phyloP scores from a whole-genome alignment of 2,888 invertebrate genomes.

The Entomobrya multifasciata region DNA sequence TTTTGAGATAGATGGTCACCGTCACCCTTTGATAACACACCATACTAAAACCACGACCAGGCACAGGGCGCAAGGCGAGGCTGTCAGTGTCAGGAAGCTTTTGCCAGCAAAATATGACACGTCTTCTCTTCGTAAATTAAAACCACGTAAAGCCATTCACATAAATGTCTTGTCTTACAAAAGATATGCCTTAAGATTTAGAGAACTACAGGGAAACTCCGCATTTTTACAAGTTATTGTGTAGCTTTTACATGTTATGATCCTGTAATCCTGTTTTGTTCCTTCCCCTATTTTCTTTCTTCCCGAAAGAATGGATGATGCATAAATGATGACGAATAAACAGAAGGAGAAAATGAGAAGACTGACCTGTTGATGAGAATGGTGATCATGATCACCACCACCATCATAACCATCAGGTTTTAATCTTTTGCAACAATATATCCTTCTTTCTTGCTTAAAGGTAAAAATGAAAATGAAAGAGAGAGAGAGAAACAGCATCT shows the following conservation, averaged over 20 bases:
- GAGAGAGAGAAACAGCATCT: background rate
- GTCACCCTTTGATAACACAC: background rate
- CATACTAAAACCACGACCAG: too few species aligned
- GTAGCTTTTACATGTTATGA: too few species aligned
- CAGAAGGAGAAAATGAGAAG: too few species aligned
- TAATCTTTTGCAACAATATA: conserved; percentile 24
- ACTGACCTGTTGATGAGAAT: conserved; percentile 55
- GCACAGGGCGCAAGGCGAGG: too few species aligned
- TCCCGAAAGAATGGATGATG: conserved; percentile 6
- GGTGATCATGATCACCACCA: conserved; percentile 30
- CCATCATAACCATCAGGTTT: too few species aligned
- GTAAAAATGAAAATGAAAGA: conserved; percentile 16
- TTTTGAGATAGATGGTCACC: conserved; percentile 7
- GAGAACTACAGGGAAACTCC: too few species aligned
- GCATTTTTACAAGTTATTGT: too few species aligned
- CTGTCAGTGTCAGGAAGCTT: conserved; percentile 20
- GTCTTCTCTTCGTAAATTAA: too few species aligned
- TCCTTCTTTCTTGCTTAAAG: conserved; percentile 39
- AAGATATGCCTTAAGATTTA: too few species aligned
- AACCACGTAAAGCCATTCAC: too few species aligned
- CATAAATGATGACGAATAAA: conserved; percentile 27
- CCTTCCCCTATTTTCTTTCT: conserved; percentile 46
- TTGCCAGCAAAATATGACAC: background rate
- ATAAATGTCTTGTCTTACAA: too few species aligned
- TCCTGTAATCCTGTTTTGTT: conserved; percentile 22